phyloP scores from a whole-genome alignment of 2,113 vertebrate species.

The Antechinus flavipes region DNA sequence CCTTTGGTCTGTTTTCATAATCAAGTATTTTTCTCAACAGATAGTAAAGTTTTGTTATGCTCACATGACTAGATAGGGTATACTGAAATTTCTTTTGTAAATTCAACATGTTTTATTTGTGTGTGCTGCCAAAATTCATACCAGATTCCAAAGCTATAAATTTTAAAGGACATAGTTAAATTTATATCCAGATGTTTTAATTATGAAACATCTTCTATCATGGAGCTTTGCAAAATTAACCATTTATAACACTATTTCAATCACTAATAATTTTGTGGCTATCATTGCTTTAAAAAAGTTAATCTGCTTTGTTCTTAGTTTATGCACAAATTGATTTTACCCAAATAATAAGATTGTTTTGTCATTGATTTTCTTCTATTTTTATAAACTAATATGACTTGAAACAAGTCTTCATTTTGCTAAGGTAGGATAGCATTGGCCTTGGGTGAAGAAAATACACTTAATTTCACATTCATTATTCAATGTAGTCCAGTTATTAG shows the following conservation, averaged over 20 bases:
- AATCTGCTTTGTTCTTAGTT: constrained; percentile 54
- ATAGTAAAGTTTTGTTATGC: constrained; percentile 80
- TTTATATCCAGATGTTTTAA: constrained; percentile 82
- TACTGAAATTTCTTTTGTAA: constrained; percentile 75
- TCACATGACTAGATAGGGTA: constrained; percentile 77
- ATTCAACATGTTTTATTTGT: constrained; percentile 79
- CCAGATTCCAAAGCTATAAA: constrained; percentile 75
- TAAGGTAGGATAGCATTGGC: constrained; percentile 85
- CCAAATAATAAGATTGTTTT: constrained; percentile 78
- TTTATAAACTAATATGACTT: constrained; percentile 80
- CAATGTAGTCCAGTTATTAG: constrained; percentile 74
- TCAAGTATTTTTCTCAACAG: constrained; percentile 83
- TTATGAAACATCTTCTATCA: constrained; percentile 80
- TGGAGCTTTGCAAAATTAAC: constrained; percentile 78
- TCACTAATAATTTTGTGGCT: constrained; percentile 81
- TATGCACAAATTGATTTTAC: constrained; percentile 74
- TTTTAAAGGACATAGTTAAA: constrained; percentile 83
- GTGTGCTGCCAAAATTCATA: constrained; percentile 69
- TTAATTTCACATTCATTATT: constrained; percentile 75
- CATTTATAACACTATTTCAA: constrained; percentile 83
- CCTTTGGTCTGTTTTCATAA: constrained; percentile 86
- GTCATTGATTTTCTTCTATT: constrained; percentile 81
- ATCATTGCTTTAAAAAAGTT: constrained; percentile 72
- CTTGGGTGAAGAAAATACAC: constrained; percentile 80
- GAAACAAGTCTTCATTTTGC: constrained; percentile 86